Evolutionary conservation across 2,113 vertebrate genomes (phyloP), one percentile per base, ranked within the genome.

Genomic region (Platysternon megacephalum): DNA sequence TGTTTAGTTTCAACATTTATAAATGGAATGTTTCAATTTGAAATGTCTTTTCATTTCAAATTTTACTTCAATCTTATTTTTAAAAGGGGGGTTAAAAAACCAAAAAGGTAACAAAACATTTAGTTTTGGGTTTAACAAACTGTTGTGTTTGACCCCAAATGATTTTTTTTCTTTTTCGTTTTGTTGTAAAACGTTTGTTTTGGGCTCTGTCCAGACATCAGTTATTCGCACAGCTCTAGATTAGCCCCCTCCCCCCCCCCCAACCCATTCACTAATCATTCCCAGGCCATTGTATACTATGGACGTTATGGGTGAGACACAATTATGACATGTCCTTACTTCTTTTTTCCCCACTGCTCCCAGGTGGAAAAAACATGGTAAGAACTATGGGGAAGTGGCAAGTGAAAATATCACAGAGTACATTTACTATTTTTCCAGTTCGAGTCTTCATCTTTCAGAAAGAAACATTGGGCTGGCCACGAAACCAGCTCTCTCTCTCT

Each of bases 221-320:
- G n/a, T 72, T 39, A 72, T 72, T 72, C 8, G 4, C 65, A 72
- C 19, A 39, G 16, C 19, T 39, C 65, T 72, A 72, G 4, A 82
- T 48, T 87, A 21, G n/a, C 44, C 44, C 44, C 44, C 8, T 0
- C 12, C 5, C 5, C 4, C 24, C 78, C 83, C 92, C 72, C 53
- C 5, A 78, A 58, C 85, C 35, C 6, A 44, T 7, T 86, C 26
- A 42, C 17, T 89, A 26, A 82, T 46, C 52, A 78, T 84, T 35
- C 5, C 79, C 49, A 56, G 95, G 52, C 1, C 95, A 89, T 83
- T 88, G 6, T n/a, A 48, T 6, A 17, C 11, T 90, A 51, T 89
- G 51, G 32, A 29, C 58, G 1, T 53, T 16, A 3, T 5, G 1
- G 1, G 39, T 85, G 82, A 91, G 68, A 28, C 0, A 9, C 56